Evolutionary conservation across 2,113 vertebrate genomes (phyloP).

Genomic region (Sinocyclocheilus maitianheensis): DNA sequence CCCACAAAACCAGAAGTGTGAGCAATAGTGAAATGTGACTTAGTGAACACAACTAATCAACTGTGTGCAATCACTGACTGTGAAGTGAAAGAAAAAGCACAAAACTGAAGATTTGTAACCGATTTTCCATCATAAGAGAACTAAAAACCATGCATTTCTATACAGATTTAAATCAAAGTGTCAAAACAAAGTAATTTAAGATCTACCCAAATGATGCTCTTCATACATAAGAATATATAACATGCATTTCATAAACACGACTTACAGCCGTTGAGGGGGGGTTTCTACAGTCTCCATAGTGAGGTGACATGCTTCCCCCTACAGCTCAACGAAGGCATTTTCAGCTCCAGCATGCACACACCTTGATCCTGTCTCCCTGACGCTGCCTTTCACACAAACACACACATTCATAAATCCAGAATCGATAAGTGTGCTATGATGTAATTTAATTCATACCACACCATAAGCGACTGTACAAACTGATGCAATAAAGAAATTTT

Average conservation of each 20-base stretch:
- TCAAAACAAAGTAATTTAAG: neutral
- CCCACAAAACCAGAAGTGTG: neutral
- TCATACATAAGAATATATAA: neutral
- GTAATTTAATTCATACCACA: conserved; percentile 57
- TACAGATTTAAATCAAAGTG: neutral
- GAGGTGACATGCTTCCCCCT: conserved; percentile 75
- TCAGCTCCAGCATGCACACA: conserved; percentile 22
- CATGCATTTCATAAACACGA: conserved; percentile 1
- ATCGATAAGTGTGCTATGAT: conserved; percentile 67
- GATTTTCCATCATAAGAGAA: neutral
- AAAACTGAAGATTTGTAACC: neutral
- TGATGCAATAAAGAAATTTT: conserved; percentile 59
- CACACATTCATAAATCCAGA: conserved; percentile 57
- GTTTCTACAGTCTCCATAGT: conserved; percentile 43
- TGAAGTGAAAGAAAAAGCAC: neutral
- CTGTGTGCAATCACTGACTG: neutral
- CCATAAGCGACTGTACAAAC: conserved; percentile 61
- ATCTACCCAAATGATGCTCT: neutral
- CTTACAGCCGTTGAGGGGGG: neutral
- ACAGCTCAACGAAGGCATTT: conserved; percentile 64
- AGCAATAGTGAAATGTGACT: neutral
- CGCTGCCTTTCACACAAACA: conserved; percentile 27
- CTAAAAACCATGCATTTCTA: neutral
- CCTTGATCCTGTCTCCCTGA: neutral
- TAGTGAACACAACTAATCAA: neutral